phyloP scores from a whole-genome alignment of 2,113 vertebrate species.

The Lycaon pictus region DNA sequence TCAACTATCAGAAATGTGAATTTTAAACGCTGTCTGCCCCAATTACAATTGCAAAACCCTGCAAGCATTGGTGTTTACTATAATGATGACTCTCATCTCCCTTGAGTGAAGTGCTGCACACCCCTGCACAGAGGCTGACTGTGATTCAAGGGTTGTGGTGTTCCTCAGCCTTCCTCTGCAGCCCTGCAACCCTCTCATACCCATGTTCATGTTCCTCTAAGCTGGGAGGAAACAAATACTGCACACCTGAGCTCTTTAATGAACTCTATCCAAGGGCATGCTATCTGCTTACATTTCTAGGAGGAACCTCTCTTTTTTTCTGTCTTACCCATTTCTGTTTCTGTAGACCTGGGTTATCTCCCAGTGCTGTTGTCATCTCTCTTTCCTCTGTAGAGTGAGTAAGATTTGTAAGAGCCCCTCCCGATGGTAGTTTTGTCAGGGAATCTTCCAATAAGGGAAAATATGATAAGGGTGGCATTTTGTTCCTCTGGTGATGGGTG shows the following conservation, averaged over 20 bases:
- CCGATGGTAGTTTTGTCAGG: conserved; percentile 54
- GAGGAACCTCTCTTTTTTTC: not conserved
- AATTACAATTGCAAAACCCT: not conserved
- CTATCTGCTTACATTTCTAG: not conserved
- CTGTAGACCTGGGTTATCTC: not conserved
- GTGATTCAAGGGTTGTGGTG: not conserved
- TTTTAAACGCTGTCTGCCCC: not conserved
- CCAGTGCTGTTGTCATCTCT: not conserved
- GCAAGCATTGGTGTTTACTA: not conserved
- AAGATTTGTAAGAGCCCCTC: conserved; percentile 11
- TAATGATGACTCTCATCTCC: not conserved
- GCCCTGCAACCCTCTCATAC: no score
- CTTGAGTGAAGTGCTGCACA: not conserved
- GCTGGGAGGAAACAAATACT: not conserved
- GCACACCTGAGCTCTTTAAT: not conserved
- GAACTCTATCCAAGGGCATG: not conserved
- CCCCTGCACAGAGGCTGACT: not conserved
- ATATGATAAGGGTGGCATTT: conserved; percentile 2
- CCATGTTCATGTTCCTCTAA: not conserved
- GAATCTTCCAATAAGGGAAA: conserved; percentile 70
- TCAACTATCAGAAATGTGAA: not conserved
- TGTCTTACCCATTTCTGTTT: not conserved
- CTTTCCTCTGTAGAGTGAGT: conserved; percentile 56
- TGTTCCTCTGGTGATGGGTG: not conserved
- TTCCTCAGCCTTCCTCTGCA: not conserved